Base-by-base conservation (phyloP, 1,140 invertebrate genomes). In the Pseudoatta argentina region DNA sequence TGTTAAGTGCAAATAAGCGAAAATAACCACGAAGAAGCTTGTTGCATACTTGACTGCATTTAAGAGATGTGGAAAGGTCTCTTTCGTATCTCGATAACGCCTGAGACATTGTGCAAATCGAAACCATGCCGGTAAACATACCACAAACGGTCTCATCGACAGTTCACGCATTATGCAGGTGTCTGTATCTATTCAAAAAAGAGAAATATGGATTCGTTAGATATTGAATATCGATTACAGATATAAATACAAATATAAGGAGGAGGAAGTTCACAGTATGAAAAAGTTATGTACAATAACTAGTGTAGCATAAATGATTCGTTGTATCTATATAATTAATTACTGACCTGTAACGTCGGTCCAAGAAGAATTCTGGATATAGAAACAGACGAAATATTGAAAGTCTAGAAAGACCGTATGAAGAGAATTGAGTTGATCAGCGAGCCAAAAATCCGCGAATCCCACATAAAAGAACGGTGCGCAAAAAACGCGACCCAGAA, bases 361-460 rank as follows among this genome's bases (percentile, higher is more conserved):
- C 91, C 95, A 96, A 76, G 95, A 93, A 72, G 95, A 95, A 86
- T 96, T 96, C 3, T 94, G 94, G 4, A 95, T 91, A 86, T 97
- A 97, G 89, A 97, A 97, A 67, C 96, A 96, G 34, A 97, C 91
- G 34, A 98, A 96, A 93, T 97, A 98, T 90, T 98, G 97, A 88
- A 98, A 96, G 92, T 99, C 98, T 30, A 97, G 93, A 51, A 99
- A 95, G 18, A 97, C 97, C 16, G 96, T 96, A 2, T 96, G 96
- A 55, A 99, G 94, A 89, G 97, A 98, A 92, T 98, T 98, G 44
- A 99, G 95, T 94, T 99, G 98, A 95, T 99, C 98, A 77, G 97
- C 98, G 79, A 99, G 96, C 98, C 98, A 99, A 95, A 99, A 99
- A 95, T 99, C 98, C 75, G 98, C 98, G 93, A 99, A 99, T 16